Evolutionary conservation across 2,797 vertebrate species (phyloP), one percentile per base, ranked within the genome.

Genomic region (Amniataba percoides): DNA sequence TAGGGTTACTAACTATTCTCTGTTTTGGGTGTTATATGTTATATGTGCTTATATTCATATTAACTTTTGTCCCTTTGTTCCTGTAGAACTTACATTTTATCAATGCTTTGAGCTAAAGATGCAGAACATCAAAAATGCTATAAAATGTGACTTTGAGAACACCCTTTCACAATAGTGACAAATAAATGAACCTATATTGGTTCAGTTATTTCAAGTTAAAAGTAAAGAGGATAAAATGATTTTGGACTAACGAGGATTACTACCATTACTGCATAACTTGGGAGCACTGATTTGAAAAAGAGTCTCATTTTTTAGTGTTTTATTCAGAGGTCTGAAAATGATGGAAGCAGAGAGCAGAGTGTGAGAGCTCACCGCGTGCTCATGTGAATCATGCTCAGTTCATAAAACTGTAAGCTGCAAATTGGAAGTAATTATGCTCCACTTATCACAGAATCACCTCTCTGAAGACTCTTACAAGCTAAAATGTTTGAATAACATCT

Each of bases 391-490:
- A 78, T 56, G 59, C 72, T 87, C 78, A 79, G 68, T 80, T 88
- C 74, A 90, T 80, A 86, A 87, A 89, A 86, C 71, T 82, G 62
- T 49, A 78, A 88, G 73, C 57, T 76, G 71, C 74, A 89, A 88
- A 90, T 89, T 89, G 84, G 67, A 83, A 82, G 74, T 87, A 89
- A 93, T 92, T 93, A 91, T 82, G 71, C 85, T 74, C 84, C 83
- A 92, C 84, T 91, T 90, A 87, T 36, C 74, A 45, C 73, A 68
- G 78, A 87, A 91, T 78, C 85, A 89, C 85, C 83, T 87, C 88
- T 84, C 72, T 78, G 78, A 86, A 85, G 85, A 80, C 72, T 85
- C 87, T 87, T 52, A 82, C 75, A 46, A 75, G 65, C 83, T 71
- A 25, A 84, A 84, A 89, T 78, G 79, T 82, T 86, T 83, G 66